These are phyloP conservation scores for Plagodis dolabraria DNA, from an alignment of 2,888 invertebrate genomes.

Conservation along the genomic window DNA sequence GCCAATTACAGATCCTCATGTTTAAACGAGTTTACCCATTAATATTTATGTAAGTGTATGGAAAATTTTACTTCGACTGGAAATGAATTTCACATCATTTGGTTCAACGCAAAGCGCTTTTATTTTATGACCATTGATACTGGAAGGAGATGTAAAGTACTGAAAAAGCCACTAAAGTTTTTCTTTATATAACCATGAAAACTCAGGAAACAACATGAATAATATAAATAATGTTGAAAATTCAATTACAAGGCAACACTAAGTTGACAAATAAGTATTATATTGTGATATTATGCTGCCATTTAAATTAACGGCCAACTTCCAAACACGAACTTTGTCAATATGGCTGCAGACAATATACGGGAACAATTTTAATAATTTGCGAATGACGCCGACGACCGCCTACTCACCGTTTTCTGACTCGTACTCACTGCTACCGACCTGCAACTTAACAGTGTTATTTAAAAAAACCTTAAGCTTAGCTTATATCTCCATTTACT, in stretches of 20 bases:
- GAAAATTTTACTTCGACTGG: background rate
- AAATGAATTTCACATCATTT: background rate
- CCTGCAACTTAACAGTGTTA: background rate
- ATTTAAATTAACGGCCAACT: constrained; percentile 68
- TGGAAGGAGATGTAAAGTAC: background rate
- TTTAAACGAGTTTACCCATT: background rate
- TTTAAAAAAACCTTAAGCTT: no score
- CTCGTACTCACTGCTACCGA: constrained; percentile 3
- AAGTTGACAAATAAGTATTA: constrained; percentile 41
- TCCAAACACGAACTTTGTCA: constrained; percentile 62
- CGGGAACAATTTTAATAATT: constrained; percentile 75
- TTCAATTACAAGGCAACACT: constrained; percentile 17
- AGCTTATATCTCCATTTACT: no score
- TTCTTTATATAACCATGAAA: no score
- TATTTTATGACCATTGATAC: background rate
- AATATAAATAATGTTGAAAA: background rate
- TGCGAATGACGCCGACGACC: constrained; percentile 50
- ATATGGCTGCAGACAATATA: constrained; percentile 64
- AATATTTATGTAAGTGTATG: background rate
- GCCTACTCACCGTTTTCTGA: constrained; percentile 10
- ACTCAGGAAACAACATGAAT: no score
- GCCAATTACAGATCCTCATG: no score
- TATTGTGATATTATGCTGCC: constrained; percentile 57
- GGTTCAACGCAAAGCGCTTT: background rate
- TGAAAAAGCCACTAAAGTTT: background rate